Evolutionary conservation across 2,113 vertebrate species (phyloP).

Genomic region (Suricata suricatta): DNA sequence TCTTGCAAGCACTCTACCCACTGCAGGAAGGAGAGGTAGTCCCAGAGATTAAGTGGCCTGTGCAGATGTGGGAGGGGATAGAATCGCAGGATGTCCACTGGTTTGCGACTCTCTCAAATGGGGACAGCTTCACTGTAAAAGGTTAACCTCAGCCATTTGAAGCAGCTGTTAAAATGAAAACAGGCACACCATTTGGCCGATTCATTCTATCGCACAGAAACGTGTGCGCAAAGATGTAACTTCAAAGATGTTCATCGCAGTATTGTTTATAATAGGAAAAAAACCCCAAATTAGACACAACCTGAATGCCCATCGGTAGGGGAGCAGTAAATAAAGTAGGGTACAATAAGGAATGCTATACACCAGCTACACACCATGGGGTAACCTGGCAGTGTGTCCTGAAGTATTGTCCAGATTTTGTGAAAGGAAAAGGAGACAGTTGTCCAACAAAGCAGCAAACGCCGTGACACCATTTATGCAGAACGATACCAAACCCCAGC

Average conservation of each 20-base stretch:
- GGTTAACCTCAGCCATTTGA: neutral
- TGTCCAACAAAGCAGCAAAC: neutral
- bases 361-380: neutral
- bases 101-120: neutral
- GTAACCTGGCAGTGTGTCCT: neutral
- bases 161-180: neutral
- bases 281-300: neutral
- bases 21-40: neutral
- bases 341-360: neutral
- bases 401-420: neutral
- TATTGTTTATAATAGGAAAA: neutral
- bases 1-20: neutral
- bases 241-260: neutral
- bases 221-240: neutral
- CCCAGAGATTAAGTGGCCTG: neutral
- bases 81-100: too few species aligned
- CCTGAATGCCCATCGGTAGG: neutral
- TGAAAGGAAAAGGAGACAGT: neutral
- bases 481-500: neutral
- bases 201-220: neutral
- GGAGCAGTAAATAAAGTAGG: neutral
- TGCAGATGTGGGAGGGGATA: neutral
- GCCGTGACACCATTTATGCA: neutral
- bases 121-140: neutral
- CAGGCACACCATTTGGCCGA: neutral